A percentile compares a stretch with the other conserved stretches of the same genome.
phyloP scores from a whole-genome alignment of 2,888 invertebrate species.

The Anarsia innoxiella region DNA sequence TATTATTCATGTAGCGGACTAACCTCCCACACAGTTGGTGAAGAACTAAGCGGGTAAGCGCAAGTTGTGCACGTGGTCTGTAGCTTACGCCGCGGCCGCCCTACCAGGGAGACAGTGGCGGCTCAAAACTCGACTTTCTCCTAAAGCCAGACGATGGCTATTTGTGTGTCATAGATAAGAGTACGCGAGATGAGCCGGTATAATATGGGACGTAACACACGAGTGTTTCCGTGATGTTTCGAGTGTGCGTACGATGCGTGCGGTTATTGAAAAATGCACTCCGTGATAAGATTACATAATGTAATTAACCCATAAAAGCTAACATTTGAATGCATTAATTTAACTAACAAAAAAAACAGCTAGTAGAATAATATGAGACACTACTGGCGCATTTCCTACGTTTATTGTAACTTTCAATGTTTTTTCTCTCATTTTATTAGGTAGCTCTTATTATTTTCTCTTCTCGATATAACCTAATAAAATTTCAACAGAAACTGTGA shows the following conservation, averaged over 20 bases:
- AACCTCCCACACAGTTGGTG: slow-evolving; percentile 73
- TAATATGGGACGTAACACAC: slow-evolving; percentile 66
- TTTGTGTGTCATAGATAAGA: slow-evolving; percentile 40
- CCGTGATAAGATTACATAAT: slow-evolving; percentile 24
- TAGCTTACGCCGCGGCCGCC: slow-evolving; percentile 71
- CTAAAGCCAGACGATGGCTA: slow-evolving; percentile 47
- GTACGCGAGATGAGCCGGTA: slow-evolving; percentile 55
- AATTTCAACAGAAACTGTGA: too few relatives aligned
- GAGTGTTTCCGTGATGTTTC: slow-evolving; percentile 65
- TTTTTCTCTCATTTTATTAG: too few relatives aligned
- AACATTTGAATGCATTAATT: too few relatives aligned
- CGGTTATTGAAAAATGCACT: slow-evolving; percentile 58
- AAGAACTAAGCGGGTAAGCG: slow-evolving; percentile 72
- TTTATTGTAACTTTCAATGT: too few relatives aligned
- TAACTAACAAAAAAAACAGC: too few relatives aligned
- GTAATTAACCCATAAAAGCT: too few relatives aligned
- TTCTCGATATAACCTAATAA: too few relatives aligned
- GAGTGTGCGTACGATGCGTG: slow-evolving; percentile 51
- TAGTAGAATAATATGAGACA: too few relatives aligned
- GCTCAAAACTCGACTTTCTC: slow-evolving; percentile 64
- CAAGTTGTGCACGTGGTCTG: slow-evolving; percentile 72
- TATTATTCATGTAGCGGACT: slow-evolving; percentile 68
- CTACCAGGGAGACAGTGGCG: slow-evolving; percentile 57
- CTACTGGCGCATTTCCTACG: too few relatives aligned
- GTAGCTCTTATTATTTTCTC: too few relatives aligned